A percentile compares a stretch with the other conserved stretches of the same genome.
These are phyloP conservation scores for Galerucella calmariensis DNA, from an alignment of 2,888 invertebrate genomes.

Conservation along the genomic window DNA sequence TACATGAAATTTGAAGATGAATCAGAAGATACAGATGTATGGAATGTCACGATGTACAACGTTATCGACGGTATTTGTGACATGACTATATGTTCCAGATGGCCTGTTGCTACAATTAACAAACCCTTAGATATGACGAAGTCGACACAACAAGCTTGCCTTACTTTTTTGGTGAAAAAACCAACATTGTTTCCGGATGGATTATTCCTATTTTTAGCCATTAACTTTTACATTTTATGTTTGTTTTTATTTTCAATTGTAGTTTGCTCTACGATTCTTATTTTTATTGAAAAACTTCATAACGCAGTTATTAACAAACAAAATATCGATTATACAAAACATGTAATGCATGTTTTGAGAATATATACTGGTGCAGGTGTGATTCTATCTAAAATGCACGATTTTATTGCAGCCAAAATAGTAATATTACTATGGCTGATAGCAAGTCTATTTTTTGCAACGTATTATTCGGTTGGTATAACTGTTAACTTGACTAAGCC, in stretches of 20 bases:
- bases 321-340: not conserved
- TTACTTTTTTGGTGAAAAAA: constrained; percentile 55
- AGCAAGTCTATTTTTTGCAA: constrained; percentile 40
- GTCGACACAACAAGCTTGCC: constrained; percentile 48
- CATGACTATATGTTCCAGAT: constrained; percentile 52
- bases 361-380: constrained; percentile 27
- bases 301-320: not conserved
- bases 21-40: constrained; percentile 37
- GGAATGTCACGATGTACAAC: constrained; percentile 35
- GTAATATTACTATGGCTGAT: constrained; percentile 40
- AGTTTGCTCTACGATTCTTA: constrained; percentile 10
- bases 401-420: constrained; percentile 25
- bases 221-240: constrained; percentile 36
- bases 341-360: constrained; percentile 19
- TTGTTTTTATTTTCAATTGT: constrained; percentile 10
- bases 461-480: constrained; percentile 48
- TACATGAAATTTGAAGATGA: constrained; percentile 28
- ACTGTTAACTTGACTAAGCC: constrained; percentile 47
- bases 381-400: constrained; percentile 2
- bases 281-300: not conserved
- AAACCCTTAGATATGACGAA: constrained; percentile 45
- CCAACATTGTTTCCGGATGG: constrained; percentile 49
- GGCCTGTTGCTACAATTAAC: constrained; percentile 29
- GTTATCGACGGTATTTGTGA: constrained; percentile 44
- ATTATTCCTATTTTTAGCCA: constrained; percentile 52